Evolutionary conservation across 2,888 invertebrate species (phyloP).

Genomic region (Trichopria drosophilae): DNA sequence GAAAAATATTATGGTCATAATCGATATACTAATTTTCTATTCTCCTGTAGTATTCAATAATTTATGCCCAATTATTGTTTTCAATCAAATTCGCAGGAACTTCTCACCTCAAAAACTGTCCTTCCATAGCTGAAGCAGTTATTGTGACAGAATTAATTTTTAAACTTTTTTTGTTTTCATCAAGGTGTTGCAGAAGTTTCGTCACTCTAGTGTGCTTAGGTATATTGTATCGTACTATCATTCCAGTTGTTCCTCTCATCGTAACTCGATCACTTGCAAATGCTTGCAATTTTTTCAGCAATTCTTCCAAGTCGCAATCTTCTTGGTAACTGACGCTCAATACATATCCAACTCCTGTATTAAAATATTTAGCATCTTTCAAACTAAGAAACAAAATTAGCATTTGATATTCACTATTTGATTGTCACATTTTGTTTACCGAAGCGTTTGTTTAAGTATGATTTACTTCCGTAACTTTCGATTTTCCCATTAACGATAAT

Average conservation of each 20-base stretch:
- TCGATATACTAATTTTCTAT: no score
- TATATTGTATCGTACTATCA: constrained; percentile 33
- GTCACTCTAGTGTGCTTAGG: constrained; percentile 36
- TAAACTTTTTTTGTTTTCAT: constrained; percentile 26
- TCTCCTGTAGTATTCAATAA: no score
- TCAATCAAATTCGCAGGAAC: no score
- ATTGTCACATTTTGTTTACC: constrained; percentile 26
- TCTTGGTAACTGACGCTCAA: constrained; percentile 29
- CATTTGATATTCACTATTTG: constrained; percentile 1
- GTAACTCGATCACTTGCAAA: constrained; percentile 31
- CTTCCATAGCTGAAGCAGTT: constrained; percentile 35
- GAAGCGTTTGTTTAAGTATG: constrained; percentile 37
- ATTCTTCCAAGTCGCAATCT: constrained; percentile 17
- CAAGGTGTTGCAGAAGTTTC: constrained; percentile 37
- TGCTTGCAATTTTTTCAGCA: constrained; percentile 28
- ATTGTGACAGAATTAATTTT: constrained; percentile 30
- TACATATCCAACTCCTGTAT: constrained; percentile 31
- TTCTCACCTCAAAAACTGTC: constrained; percentile 35
- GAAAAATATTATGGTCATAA: constrained; percentile 1
- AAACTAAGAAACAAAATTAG: constrained; percentile 12
- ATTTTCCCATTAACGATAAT: constrained; percentile 36
- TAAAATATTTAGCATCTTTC: background rate
- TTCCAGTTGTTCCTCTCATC: constrained; percentile 31
- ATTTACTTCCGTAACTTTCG: constrained; percentile 37
- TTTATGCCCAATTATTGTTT: no score